A percentile compares a stretch with the other conserved stretches of the same genome.
phyloP scores from a whole-genome alignment of 2,797 vertebrate species.

The Ctenosaura bakeri region DNA sequence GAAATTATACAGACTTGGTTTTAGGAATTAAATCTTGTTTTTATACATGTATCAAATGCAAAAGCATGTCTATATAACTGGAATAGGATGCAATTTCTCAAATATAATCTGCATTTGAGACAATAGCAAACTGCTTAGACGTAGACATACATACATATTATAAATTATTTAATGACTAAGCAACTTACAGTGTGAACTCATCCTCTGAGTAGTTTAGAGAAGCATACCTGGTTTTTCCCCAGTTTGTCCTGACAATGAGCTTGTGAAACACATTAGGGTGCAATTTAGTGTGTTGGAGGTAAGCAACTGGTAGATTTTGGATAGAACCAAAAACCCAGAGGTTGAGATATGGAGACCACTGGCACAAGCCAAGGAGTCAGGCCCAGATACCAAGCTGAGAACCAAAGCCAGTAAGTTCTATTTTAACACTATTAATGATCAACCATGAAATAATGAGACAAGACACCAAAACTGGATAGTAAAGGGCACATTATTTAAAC shows the following conservation, averaged over 20 bases:
- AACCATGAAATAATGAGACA: too few relatives aligned
- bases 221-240: too few relatives aligned
- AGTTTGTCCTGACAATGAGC: neutral
- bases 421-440: neutral
- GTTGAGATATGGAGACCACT: too few relatives aligned
- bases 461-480: too few relatives aligned
- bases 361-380: neutral
- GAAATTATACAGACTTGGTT: neutral
- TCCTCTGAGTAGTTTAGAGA: neutral
- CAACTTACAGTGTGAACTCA: neutral
- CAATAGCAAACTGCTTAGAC: neutral
- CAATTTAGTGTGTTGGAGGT: neutral
- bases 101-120: rapidly evolving
- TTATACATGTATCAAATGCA: neutral
- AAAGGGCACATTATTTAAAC: too few relatives aligned
- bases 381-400: neutral
- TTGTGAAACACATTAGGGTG: too few relatives aligned
- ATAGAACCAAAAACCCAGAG: neutral
- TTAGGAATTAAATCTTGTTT: rapidly evolving
- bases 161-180: neutral
- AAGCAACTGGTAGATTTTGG: neutral
- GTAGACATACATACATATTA: neutral
- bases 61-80: neutral
- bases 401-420: neutral
- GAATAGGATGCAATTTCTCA: rapidly evolving